Evolutionary conservation across 2,113 vertebrate genomes (phyloP).

Genomic region (human): DNA sequence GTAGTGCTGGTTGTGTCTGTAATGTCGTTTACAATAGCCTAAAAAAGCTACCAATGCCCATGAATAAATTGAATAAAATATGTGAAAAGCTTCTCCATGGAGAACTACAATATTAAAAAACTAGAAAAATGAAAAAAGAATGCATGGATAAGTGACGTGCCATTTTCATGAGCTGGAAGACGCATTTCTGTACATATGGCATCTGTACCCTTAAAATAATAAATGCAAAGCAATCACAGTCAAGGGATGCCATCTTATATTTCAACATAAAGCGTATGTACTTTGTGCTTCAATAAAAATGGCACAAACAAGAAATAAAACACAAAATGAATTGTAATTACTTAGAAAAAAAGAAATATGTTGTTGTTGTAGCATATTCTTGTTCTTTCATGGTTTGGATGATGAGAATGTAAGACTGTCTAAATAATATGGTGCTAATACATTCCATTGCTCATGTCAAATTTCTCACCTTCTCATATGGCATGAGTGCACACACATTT

Average conservation of each 20-base stretch:
- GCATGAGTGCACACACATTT: slow-evolving; percentile 33
- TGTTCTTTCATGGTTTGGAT: not conserved
- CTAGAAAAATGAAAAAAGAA: not conserved
- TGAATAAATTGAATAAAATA: not conserved
- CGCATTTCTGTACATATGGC: not conserved
- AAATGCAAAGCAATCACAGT: not conserved
- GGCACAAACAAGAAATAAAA: not conserved
- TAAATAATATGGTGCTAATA: slow-evolving; percentile 33
- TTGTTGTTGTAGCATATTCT: not conserved
- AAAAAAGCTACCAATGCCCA: not conserved
- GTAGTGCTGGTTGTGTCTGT: not conserved
- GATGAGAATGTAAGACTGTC: not conserved
- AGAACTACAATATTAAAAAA: not conserved
- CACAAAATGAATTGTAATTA: not conserved
- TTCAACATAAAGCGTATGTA: not conserved
- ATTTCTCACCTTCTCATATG: slow-evolving; percentile 70
- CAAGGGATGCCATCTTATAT: not conserved
- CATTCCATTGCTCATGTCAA: slow-evolving; percentile 22
- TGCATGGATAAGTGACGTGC: not conserved
- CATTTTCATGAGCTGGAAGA: not conserved
- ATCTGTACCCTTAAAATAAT: not conserved
- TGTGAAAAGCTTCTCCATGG: not conserved
- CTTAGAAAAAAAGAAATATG: not conserved
- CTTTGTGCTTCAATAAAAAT: not conserved
- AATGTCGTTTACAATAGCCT: not conserved